Percentiles rank a stretch among this genome's conserved stretches.
These are phyloP conservation scores for Montipora capricornis DNA, from an alignment of 64 coral and sea anemone species.

Conservation along the genomic window DNA sequence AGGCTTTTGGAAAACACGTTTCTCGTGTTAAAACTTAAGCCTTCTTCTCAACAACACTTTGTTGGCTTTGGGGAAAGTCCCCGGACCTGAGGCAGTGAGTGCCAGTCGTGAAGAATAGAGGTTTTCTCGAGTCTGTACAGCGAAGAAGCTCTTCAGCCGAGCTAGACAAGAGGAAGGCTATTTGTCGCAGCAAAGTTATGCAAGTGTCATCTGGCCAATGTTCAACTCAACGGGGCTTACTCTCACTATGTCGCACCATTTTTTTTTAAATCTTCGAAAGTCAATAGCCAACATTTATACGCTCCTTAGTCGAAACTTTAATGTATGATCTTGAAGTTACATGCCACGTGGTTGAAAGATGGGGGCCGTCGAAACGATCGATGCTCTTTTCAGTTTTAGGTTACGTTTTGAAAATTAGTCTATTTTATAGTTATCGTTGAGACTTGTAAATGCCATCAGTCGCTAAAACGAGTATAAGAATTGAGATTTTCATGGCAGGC, in stretches of 20 bases:
- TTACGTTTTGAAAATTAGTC: no score
- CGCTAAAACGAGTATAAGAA: no score
- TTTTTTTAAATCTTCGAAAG: slow-evolving; percentile 95
- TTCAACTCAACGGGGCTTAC: slow-evolving; percentile 97
- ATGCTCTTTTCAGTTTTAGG: no score
- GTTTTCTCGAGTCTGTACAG: slow-evolving; percentile 59
- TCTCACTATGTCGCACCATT: slow-evolving; percentile 90
- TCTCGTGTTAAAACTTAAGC: slow-evolving; percentile 6
- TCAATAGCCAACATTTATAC: slow-evolving; percentile 62
- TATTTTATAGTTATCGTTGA: no score
- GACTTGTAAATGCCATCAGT: no score
- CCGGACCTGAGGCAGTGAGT: slow-evolving; percentile 94
- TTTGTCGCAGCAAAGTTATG: slow-evolving; percentile 98
- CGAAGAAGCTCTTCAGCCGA: slow-evolving; percentile 82
- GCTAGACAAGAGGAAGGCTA: slow-evolving; percentile 68
- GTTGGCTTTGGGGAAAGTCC: slow-evolving; percentile 99
- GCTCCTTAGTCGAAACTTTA: not conserved
- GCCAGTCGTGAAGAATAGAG: slow-evolving; percentile 83
- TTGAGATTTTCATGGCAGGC: no score
- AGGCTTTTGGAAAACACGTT: slow-evolving; percentile 23
- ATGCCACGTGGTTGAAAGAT: slow-evolving; percentile 6
- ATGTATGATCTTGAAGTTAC: not conserved
- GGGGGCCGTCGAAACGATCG: no score
- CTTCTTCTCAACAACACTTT: slow-evolving; percentile 87
- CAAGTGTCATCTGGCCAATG: slow-evolving; percentile 78